Evolutionary conservation across 2,113 vertebrate genomes (phyloP), one percentile per base, ranked within the genome.

Genomic region (Eurystomus gularis): DNA sequence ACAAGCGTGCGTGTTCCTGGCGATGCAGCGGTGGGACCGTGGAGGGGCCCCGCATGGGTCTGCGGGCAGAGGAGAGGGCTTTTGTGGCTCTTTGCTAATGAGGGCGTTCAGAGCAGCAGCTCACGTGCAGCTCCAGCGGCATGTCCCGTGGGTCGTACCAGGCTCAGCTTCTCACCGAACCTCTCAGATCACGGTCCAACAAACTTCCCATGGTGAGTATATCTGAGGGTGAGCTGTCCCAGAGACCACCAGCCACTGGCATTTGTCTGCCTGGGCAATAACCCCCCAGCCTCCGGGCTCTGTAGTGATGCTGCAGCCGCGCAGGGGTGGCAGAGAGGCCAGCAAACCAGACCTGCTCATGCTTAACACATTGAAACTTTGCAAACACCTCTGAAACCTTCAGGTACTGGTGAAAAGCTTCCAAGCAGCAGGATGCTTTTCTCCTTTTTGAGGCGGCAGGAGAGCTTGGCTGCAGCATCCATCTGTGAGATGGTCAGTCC

Each of bases 331-430:
- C 48, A 39, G 37, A 23, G 6, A 23, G 6, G 26, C 49, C 11
- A 19, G 40, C 23, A 35, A 39, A 57, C 28, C 1, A 1, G 13
- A 18, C 26, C 62, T 35, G 2, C 2, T 48, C 0, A 0, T 16
- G 17, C 28, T 40, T 18, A 28, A 54, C 39, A 10, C 6, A 6
- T 18, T 52, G 31, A 28, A 51, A 68, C 83, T 71, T 37, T 0
- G 2, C 68, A 33, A 51, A 69, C 29, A 9, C 9, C n/a, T 51
- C 13, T 0, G 24, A 54, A 77, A 60, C 48, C 28, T 55, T 6
- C 26, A 2, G 33, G 0, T 2, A 2, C 2, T 1, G 9, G 5
- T 14, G 51, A 80, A 69, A 60, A 83, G 2, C 72, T 17, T 8
- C 66, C 11, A 20, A 55, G 52, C 23, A 33, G 9, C 35, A 57